These are phyloP conservation scores for Baccha elongata DNA, from an alignment of 2,888 invertebrate genomes.

Conservation along the genomic window DNA sequence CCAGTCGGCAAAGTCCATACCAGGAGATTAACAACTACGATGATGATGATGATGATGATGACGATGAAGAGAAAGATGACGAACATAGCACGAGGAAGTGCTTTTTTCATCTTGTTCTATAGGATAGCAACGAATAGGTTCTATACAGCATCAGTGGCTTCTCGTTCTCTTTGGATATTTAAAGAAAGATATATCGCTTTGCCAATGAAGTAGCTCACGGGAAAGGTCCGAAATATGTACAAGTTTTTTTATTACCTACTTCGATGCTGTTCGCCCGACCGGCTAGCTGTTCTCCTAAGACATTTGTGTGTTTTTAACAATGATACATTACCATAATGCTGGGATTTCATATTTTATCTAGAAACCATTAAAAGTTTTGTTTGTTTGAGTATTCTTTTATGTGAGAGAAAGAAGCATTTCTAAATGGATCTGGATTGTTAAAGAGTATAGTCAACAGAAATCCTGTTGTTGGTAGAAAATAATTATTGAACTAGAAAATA, in stretches of 20 bases:
- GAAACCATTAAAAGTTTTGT: constrained; percentile 50
- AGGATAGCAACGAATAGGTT: constrained; percentile 31
- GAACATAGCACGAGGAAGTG: constrained; percentile 53
- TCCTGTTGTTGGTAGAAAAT: constrained; percentile 3
- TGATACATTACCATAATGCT: constrained; percentile 69
- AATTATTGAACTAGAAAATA: background rate
- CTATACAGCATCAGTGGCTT: constrained; percentile 2
- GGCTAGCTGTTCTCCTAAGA: constrained; percentile 3
- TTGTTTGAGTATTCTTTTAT: constrained; percentile 13
- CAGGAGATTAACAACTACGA: constrained; percentile 46
- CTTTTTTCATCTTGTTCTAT: constrained; percentile 48
- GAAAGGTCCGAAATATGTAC: constrained; percentile 56
- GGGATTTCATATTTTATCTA: constrained; percentile 69
- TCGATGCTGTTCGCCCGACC: background rate
- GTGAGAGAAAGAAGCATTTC: constrained; percentile 15
- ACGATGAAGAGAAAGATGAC: constrained; percentile 36
- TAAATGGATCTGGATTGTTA: constrained; percentile 32
- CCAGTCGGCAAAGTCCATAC: constrained; percentile 58
- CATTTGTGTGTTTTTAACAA: constrained; percentile 43
- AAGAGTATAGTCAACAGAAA: constrained; percentile 25
- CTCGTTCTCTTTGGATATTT: constrained; percentile 38
- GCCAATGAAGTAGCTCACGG: constrained; percentile 72
- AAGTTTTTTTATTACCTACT: constrained; percentile 16
- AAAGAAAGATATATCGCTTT: constrained; percentile 57
- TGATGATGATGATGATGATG: constrained; percentile 10